Conservation (phyloP, 2,113 vertebrate species). For the Nothoprocta perdicaria region DNA sequence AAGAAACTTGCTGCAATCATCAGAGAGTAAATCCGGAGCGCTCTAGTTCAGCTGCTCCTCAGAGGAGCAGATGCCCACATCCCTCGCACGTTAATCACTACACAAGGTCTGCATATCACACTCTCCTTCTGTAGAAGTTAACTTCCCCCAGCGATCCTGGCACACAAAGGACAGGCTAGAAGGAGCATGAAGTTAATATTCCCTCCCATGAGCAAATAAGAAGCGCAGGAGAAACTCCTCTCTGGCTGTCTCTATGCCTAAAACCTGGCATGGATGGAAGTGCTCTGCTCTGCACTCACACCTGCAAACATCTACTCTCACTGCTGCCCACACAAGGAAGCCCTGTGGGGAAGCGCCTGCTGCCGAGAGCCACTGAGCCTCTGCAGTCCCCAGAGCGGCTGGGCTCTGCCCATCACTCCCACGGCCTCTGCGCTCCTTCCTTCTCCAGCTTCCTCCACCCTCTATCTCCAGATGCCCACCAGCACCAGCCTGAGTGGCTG, state of each 20-base stretch:
- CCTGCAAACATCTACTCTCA: not conserved
- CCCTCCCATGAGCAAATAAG: not conserved
- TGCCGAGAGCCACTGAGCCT: not conserved
- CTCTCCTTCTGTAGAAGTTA: not conserved
- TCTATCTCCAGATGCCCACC: not conserved
- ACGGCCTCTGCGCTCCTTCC: rapidly evolving
- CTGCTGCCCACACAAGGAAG: not conserved
- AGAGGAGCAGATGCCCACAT: slow-evolving; percentile 25
- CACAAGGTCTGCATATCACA: not conserved
- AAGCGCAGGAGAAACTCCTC: not conserved
- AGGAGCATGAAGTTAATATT: not conserved
- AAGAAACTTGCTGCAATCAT: slow-evolving; percentile 51
- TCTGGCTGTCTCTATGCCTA: not conserved
- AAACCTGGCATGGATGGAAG: not conserved
- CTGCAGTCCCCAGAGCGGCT: not conserved
- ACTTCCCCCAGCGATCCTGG: not conserved
- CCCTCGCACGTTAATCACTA: not conserved
- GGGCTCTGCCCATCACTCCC: rapidly evolving
- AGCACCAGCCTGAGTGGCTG: not conserved
- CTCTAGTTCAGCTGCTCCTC: not conserved
- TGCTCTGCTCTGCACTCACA: not conserved
- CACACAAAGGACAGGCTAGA: not conserved
- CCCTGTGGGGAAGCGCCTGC: not conserved
- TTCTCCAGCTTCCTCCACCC: not conserved
- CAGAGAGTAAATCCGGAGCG: slow-evolving; percentile 50